These are phyloP conservation scores for Monopterus albus DNA, from an alignment of 2,113 vertebrate genomes.

Conservation along the genomic window DNA sequence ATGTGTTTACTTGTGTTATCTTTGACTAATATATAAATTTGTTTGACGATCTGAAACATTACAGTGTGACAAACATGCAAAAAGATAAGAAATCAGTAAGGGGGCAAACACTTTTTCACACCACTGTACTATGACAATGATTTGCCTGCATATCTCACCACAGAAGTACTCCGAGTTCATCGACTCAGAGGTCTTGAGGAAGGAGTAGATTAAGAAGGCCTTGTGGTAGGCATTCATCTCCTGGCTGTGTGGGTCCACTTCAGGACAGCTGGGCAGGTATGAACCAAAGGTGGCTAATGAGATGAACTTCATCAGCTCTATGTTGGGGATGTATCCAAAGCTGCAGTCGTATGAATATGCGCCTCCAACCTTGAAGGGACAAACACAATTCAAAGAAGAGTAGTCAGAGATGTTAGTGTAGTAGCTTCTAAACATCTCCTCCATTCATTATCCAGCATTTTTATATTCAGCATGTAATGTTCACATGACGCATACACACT, in stretches of 20 bases:
- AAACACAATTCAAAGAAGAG: background rate
- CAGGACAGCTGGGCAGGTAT: constrained; percentile 92
- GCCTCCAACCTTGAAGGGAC: constrained; percentile 87
- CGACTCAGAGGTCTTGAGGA: constrained; percentile 92
- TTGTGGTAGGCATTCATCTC: constrained; percentile 95
- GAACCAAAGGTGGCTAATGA: constrained; percentile 97
- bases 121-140: too few species aligned
- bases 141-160: constrained; percentile 78
- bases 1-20: too few species aligned
- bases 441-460: too few species aligned
- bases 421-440: background rate
- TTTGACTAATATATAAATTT: too few species aligned
- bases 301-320: constrained; percentile 99
- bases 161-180: constrained; percentile 95
- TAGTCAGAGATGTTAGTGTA: background rate
- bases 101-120: too few species aligned
- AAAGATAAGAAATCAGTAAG: too few species aligned
- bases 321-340: constrained; percentile 96
- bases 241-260: constrained; percentile 82
- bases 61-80: too few species aligned
- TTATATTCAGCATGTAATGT: too few species aligned
- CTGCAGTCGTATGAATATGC: constrained; percentile 97
- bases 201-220: constrained; percentile 95
- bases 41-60: too few species aligned
- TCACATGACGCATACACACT: too few species aligned